Evolutionary conservation across 2,113 vertebrate species (phyloP).

Genomic region (Gnathonemus echidnorhynchus): DNA sequence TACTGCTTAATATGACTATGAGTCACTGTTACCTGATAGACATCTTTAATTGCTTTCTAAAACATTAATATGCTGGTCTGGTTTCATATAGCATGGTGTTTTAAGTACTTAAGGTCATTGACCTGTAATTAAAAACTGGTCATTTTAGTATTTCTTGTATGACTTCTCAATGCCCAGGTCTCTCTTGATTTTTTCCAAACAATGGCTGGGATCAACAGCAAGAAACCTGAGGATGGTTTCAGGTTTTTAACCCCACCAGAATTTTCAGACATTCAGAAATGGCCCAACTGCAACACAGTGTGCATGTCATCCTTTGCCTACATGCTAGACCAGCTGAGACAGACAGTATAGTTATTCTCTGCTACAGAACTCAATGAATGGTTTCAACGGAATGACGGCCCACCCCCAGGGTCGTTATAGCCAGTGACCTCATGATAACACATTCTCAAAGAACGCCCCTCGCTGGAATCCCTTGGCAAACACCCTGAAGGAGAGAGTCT

Average conservation of each 20-base stretch:
- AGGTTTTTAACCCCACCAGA: not conserved
- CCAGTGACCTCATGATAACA: not conserved
- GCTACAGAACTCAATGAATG: not conserved
- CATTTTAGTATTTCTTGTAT: not conserved
- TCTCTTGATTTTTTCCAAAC: not conserved
- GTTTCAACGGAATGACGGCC: not conserved
- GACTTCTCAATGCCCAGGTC: not conserved
- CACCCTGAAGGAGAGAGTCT: not conserved
- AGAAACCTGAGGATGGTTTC: not conserved
- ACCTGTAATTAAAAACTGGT: constrained; percentile 45
- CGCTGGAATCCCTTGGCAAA: not conserved
- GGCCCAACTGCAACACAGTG: too few species aligned
- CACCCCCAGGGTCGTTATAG: not conserved
- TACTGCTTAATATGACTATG: not conserved
- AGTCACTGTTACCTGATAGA: not conserved
- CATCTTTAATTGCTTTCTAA: not conserved
- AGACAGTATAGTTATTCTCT: not conserved
- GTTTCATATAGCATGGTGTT: not conserved
- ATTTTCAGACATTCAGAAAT: not conserved
- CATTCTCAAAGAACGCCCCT: constrained; percentile 1
- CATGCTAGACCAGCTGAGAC: not conserved
- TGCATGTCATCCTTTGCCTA: not conserved
- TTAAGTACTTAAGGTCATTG: not conserved
- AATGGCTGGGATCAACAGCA: not conserved
- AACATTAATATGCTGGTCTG: not conserved